Percentiles rank a stretch among this genome's conserved stretches.
phyloP scores from a whole-genome alignment of 2,888 invertebrate genomes.

The Dusona sp. region DNA sequence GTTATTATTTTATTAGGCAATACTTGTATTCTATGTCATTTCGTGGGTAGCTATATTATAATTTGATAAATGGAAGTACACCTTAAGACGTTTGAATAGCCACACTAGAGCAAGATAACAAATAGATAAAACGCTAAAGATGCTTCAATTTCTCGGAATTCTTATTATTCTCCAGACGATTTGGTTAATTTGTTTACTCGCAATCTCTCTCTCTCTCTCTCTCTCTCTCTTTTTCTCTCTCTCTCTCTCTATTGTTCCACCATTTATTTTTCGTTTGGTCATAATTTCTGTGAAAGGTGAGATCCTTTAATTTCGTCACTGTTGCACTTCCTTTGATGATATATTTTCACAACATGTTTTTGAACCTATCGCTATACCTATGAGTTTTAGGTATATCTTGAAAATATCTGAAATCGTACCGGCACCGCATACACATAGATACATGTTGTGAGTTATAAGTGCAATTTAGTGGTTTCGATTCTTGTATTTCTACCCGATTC shows the following conservation, averaged over 20 bases:
- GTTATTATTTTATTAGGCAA: slow-evolving; percentile 13
- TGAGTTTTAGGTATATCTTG: not conserved
- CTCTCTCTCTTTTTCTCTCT: too few relatives aligned
- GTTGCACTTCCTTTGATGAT: not conserved
- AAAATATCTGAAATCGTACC: not conserved
- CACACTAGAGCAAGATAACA: not conserved
- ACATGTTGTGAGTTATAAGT: not conserved
- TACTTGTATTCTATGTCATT: slow-evolving; percentile 14
- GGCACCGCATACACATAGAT: not conserved
- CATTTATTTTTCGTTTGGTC: not conserved
- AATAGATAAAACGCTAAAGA: not conserved
- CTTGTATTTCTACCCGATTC: slow-evolving; percentile 27
- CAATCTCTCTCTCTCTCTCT: slow-evolving; percentile 11
- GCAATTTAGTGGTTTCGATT: slow-evolving; percentile 57
- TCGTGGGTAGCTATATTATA: slow-evolving; percentile 8
- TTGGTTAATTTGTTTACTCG: slow-evolving; percentile 15
- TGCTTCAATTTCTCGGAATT: not conserved
- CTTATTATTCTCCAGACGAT: not conserved
- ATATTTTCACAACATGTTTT: not conserved
- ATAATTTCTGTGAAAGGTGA: not conserved
- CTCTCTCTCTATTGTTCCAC: not conserved
- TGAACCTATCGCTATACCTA: not conserved
- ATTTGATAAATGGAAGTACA: not conserved
- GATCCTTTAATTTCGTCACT: not conserved
- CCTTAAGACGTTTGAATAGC: not conserved